A percentile compares a stretch with the other conserved stretches of the same genome.
Evolutionary conservation across 2,797 vertebrate genomes (phyloP).

Genomic region (Coranthus polyacanthus): DNA sequence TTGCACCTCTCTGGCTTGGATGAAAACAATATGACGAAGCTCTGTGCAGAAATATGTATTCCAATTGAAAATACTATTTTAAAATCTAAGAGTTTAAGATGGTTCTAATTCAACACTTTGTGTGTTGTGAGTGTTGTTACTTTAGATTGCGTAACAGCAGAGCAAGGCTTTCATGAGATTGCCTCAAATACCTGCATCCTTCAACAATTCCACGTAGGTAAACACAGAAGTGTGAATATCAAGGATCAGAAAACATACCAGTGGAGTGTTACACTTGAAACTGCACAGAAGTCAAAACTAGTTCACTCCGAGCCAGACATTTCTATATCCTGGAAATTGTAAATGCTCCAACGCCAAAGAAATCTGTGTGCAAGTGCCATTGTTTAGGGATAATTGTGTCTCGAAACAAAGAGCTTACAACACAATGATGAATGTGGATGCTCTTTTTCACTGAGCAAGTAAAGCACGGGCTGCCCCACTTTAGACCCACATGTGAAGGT

Average conservation of each 20-base stretch:
- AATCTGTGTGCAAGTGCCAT: conserved; percentile 68
- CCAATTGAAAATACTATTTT: too few relatives aligned
- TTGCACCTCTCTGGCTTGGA: too few relatives aligned
- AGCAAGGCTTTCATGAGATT: not conserved
- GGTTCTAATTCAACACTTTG: not conserved
- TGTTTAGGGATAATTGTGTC: conserved; percentile 80
- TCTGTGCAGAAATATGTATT: too few relatives aligned
- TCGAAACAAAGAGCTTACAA: conserved; percentile 75
- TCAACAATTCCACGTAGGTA: not conserved
- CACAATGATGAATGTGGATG: conserved; percentile 80
- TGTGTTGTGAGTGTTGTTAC: not conserved
- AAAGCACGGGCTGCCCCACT: conserved; percentile 78
- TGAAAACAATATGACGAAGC: too few relatives aligned
- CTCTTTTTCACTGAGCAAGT: conserved; percentile 70
- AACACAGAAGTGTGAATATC: not conserved
- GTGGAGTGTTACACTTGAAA: not conserved
- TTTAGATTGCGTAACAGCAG: not conserved
- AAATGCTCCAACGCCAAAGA: conserved; percentile 50
- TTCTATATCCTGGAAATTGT: conserved; percentile 44
- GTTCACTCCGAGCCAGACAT: conserved; percentile 22
- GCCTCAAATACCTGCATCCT: not conserved
- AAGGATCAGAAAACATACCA: conserved; percentile 17
- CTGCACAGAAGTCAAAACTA: conserved; percentile 25
- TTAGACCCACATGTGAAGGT: conserved; percentile 75
- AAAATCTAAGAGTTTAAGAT: too few relatives aligned